phyloP scores from a whole-genome alignment of 2,888 invertebrate genomes.

The Steinernema carpocapsae region DNA sequence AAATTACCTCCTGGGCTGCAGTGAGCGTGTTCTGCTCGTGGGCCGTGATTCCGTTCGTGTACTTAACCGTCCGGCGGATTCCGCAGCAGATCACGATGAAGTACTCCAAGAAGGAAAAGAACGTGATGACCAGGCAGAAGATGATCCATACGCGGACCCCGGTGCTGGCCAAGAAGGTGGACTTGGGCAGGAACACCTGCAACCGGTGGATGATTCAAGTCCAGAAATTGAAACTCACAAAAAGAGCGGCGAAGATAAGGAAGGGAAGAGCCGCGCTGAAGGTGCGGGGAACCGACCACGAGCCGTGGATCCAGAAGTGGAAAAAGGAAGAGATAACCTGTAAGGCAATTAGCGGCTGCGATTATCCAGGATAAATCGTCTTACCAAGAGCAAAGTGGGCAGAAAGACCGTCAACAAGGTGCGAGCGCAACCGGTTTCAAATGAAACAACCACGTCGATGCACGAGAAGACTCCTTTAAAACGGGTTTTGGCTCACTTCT shows the following conservation, averaged over 20 bases:
- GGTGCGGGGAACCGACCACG: conserved; percentile 65
- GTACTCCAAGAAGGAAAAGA: conserved; percentile 66
- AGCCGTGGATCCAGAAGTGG: conserved; percentile 66
- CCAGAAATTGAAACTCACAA: conserved; percentile 55
- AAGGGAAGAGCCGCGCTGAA: conserved; percentile 64
- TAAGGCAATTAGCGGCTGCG: background rate
- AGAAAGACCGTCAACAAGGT: conserved; percentile 56
- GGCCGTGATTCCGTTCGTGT: conserved; percentile 47
- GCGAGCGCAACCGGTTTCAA: conserved; percentile 48
- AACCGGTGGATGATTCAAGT: conserved; percentile 72
- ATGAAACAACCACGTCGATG: conserved; percentile 61
- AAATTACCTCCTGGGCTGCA: conserved; percentile 19
- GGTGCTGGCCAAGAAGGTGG: conserved; percentile 31
- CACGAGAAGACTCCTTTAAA: conserved; percentile 58
- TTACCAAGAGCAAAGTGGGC: conserved; percentile 55
- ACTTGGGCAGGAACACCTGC: conserved; percentile 44
- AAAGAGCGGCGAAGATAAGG: conserved; percentile 72
- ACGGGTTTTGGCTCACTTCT: no score
- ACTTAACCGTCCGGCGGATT: conserved; percentile 53
- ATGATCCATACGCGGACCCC: conserved; percentile 54
- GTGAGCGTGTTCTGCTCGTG: conserved; percentile 2
- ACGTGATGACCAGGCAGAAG: conserved; percentile 61
- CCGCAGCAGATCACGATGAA: conserved; percentile 65
- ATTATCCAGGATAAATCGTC: background rate
- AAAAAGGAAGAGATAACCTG: conserved; percentile 63